Conservation (phyloP, 1,140 invertebrate species). For the Caenorhabditis elegans region WBcel235 BX284605.5:8521501-8522000, state of each 20-base stretch:
- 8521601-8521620: too few species aligned
- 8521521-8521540: constrained; percentile 6
- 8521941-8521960: background rate
- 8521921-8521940: background rate
- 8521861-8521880: background rate
- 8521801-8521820: too few species aligned
- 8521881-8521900: background rate
- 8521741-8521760: background rate
- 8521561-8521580: constrained; percentile 12
- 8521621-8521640: too few species aligned
- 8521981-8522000: background rate
- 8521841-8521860: background rate
- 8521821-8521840: too few species aligned
- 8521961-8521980: background rate
- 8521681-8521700: too few species aligned
- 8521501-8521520: background rate
- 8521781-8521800: too few species aligned
- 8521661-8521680: too few species aligned
- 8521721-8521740: background rate
- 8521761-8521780: too few species aligned
- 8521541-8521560: constrained; percentile 7
- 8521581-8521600: too few species aligned
- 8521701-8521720: background rate
- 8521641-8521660: too few species aligned
- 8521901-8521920: background rate